A percentile compares a stretch with the other conserved stretches of the same genome.
Conservation (phyloP, 1,140 invertebrate species). For the Pogonognathellus flavescens region DNA sequence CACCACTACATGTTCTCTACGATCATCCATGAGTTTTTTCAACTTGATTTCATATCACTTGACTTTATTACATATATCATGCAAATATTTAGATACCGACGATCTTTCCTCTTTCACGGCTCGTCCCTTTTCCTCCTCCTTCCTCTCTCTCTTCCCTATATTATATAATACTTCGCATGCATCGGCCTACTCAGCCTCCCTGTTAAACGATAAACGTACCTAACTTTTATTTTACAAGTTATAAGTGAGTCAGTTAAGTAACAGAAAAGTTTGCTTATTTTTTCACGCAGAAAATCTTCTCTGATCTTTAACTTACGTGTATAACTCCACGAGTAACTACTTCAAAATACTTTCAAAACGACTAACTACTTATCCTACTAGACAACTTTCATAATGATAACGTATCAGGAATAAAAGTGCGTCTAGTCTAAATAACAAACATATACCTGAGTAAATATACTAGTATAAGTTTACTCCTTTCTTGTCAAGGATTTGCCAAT, state of each 20-base stretch:
- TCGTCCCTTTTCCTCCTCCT: too few relatives aligned
- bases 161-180: neutral
- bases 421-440: too few relatives aligned
- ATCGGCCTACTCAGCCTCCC: neutral
- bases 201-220: neutral
- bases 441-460: too few relatives aligned
- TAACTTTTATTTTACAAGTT: slow-evolving; percentile 31
- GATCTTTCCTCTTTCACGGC: neutral
- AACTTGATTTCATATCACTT: slow-evolving; percentile 41
- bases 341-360: too few relatives aligned
- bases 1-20: neutral
- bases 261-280: slow-evolving; percentile 9
- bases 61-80: slow-evolving; percentile 43
- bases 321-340: too few relatives aligned
- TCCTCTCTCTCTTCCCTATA: too few relatives aligned
- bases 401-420: too few relatives aligned
- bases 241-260: neutral
- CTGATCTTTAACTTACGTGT: neutral
- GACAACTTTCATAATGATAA: too few relatives aligned
- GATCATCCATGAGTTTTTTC: slow-evolving; percentile 31
- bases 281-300: neutral
- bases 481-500: too few relatives aligned
- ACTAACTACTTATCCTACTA: too few relatives aligned
- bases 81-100: slow-evolving; percentile 29
- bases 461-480: too few relatives aligned